Base-by-base conservation (phyloP, 2,888 invertebrate genomes). In the Drosophila mimica region DNA sequence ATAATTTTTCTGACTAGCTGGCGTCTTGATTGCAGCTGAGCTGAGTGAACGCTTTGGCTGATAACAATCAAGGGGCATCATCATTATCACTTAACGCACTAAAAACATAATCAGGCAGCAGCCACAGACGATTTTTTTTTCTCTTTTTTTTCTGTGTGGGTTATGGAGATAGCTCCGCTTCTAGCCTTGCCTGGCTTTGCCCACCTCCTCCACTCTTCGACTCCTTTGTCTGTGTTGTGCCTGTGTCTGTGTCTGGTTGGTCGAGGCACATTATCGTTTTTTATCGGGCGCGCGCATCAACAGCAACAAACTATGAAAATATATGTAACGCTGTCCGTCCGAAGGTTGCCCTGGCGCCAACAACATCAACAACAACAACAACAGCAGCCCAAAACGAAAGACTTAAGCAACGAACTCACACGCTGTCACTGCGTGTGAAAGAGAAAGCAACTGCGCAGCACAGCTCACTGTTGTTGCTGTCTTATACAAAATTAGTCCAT, bases 31-130 rank as follows among this genome's bases (percentile, higher is more conserved):
- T 82, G 80, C 83, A 76, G 49, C 30, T 31, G 38, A 56, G 53
- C 67, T 28, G 77, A 77, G 79, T 74, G 73, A 77, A 80, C 76
- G 76, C 76, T 73, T 76, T 68, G 38, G 74, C 51, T 71, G 88
- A 88, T 89, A 89, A 82, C 74, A 62, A 88, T 89, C 87, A 70
- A 85, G 83, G 81, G 82, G 87, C 87, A 88, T 89, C 87, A 88
- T 88, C 89, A 88, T 88, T 88, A 88, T 88, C 87, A 88, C 87
- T 88, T 88, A 89, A 82, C 88, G 89, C 87, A 89, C 89, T 88
- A 88, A 89, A 88, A 88, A 88, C 89, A 88, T 88, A 89, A 88
- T 88, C 87, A 88, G 88, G 80, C 88, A 82, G 80, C 83, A 72
- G 71, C 68, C 51, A 43, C 70, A 70, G 43, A n/a, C 63, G 25